These are phyloP conservation scores for Nansenia antarctica DNA, from an alignment of 2,113 vertebrate genomes.

Conservation along the genomic window DNA sequence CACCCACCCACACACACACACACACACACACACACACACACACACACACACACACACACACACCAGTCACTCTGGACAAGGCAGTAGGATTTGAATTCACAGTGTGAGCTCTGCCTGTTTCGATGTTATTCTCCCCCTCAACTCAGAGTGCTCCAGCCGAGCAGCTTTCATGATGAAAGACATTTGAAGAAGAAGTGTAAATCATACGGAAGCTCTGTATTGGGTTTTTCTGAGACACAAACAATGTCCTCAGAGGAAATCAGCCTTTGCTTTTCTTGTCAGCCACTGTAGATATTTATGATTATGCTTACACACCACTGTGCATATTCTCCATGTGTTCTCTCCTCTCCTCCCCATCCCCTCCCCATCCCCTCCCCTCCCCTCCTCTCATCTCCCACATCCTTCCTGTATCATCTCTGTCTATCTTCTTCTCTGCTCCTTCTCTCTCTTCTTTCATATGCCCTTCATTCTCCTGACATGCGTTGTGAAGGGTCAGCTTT, in stretches of 20 bases:
- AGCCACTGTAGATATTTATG: slow-evolving; percentile 33
- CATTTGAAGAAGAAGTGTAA: slow-evolving; percentile 41
- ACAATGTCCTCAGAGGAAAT: slow-evolving; percentile 31
- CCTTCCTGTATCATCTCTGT: slow-evolving; percentile 11
- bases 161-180: slow-evolving; percentile 29
- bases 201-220: too few relatives aligned
- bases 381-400: background rate
- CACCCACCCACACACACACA: background rate
- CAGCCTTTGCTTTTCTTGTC: background rate
- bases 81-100: slow-evolving; percentile 15
- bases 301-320: slow-evolving; percentile 31
- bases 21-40: too few relatives aligned
- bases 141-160: slow-evolving; percentile 20
- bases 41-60: background rate
- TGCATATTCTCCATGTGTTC: slow-evolving; percentile 17
- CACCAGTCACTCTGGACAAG: background rate
- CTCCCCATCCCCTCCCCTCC: background rate
- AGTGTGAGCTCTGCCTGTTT: slow-evolving; percentile 19
- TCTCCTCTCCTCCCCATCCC: background rate
- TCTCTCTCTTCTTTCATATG: slow-evolving; percentile 37
- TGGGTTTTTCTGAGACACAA: slow-evolving; percentile 16
- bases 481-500: slow-evolving; percentile 62
- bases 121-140: slow-evolving; percentile 5
- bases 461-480: slow-evolving; percentile 66
- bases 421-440: slow-evolving; percentile 30